Percentiles rank a stretch among this genome's conserved stretches.
These are phyloP conservation scores for Arctia plantaginis DNA, from an alignment of 2,888 invertebrate genomes.

Conservation along the genomic window DNA sequence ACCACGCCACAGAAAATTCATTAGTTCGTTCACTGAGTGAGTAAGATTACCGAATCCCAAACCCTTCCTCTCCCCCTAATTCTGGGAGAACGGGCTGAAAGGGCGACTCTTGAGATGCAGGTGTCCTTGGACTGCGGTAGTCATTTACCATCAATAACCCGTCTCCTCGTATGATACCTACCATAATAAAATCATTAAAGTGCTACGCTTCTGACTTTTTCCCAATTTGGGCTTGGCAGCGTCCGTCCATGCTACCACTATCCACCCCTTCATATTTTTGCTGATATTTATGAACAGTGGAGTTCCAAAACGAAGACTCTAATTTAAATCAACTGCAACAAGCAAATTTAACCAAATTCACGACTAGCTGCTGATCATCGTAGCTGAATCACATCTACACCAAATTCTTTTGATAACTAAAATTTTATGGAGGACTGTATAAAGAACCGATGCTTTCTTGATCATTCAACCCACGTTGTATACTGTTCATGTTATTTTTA, in stretches of 20 bases:
- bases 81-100: too few relatives aligned
- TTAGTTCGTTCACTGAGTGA: too few relatives aligned
- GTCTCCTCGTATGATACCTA: too few relatives aligned
- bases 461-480: background rate
- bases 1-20: too few relatives aligned
- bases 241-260: background rate
- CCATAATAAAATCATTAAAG: too few relatives aligned
- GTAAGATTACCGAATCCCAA: too few relatives aligned
- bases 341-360: background rate
- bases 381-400: background rate
- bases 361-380: background rate
- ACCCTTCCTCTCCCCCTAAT: too few relatives aligned
- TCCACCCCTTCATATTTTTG: background rate
- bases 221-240: background rate
- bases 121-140: too few relatives aligned
- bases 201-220: background rate
- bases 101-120: too few relatives aligned
- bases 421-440: background rate
- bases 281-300: background rate
- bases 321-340: background rate
- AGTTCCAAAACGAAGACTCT: background rate
- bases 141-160: too few relatives aligned
- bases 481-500: background rate
- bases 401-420: background rate
- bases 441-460: background rate